phyloP scores from a whole-genome alignment of 2,888 invertebrate genomes.

The Actias luna region DNA sequence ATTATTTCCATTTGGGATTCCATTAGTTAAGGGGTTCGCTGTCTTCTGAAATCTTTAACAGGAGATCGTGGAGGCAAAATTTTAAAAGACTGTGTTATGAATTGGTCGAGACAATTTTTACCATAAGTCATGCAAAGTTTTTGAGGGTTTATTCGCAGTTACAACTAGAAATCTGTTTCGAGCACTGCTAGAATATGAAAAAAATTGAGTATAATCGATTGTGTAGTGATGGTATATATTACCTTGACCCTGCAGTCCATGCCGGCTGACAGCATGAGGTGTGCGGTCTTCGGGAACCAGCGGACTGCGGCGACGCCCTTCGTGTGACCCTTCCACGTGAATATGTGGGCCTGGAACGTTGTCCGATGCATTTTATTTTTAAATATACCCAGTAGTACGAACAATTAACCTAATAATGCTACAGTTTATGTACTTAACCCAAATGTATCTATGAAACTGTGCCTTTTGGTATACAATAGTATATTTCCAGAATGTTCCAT shows the following conservation, averaged over 20 bases:
- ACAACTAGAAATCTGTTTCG: too few species aligned
- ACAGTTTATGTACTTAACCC: not conserved
- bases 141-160: too few species aligned
- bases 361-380: not conserved
- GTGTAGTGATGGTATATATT: too few species aligned
- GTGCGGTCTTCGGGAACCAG: constrained; percentile 97
- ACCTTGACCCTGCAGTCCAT: constrained; percentile 99
- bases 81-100: too few species aligned
- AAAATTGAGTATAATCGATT: too few species aligned
- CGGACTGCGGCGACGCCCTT: constrained; percentile 97
- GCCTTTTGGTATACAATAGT: not conserved
- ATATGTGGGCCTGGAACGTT: constrained; percentile 86
- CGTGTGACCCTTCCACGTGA: constrained; percentile 98
- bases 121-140: too few species aligned
- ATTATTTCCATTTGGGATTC: too few species aligned
- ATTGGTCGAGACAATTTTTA: too few species aligned
- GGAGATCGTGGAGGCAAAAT: too few species aligned
- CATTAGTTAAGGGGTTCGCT: too few species aligned
- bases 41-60: too few species aligned
- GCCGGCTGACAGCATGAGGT: constrained; percentile 95
- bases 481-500: not conserved
- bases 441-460: not conserved
- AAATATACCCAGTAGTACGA: not conserved
- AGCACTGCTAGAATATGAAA: too few species aligned
- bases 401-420: not conserved